Conservation (phyloP, 2,797 vertebrate genomes). For the Thamnophis elegans region DNA sequence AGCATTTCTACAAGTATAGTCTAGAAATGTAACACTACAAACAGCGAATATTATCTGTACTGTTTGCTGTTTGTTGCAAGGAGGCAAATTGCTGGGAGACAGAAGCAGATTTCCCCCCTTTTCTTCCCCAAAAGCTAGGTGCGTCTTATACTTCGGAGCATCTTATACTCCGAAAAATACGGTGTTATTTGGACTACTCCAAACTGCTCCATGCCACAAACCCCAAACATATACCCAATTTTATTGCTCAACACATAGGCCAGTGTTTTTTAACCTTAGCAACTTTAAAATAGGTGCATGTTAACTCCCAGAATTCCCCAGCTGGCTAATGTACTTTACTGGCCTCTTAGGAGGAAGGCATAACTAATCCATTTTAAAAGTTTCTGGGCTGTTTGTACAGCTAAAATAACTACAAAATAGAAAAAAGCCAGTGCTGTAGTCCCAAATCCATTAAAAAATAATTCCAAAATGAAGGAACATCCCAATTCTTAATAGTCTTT, state of each 20-base stretch:
- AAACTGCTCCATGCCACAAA: neutral
- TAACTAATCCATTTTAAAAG: neutral
- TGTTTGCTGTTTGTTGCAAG: too few relatives aligned
- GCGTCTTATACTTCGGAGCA: too few relatives aligned
- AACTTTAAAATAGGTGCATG: neutral
- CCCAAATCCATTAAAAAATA: neutral
- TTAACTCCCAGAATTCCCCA: neutral
- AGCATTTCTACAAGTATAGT: too few relatives aligned
- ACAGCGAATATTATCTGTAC: too few relatives aligned
- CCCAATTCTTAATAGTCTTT: neutral
- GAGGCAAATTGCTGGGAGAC: too few relatives aligned
- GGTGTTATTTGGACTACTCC: too few relatives aligned
- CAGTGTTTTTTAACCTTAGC: neutral
- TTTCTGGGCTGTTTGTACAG: neutral
- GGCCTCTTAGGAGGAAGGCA: neutral
- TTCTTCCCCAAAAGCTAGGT: too few relatives aligned
- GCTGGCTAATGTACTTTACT: neutral
- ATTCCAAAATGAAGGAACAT: neutral
- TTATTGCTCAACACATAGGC: neutral
- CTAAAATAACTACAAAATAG: neutral
- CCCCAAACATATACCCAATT: neutral
- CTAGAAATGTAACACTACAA: too few relatives aligned
- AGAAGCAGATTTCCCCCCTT: too few relatives aligned
- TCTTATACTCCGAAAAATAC: too few relatives aligned
- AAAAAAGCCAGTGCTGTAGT: neutral